Conservation (phyloP, 2,797 vertebrate genomes). For the Ispidina lecontei region DNA sequence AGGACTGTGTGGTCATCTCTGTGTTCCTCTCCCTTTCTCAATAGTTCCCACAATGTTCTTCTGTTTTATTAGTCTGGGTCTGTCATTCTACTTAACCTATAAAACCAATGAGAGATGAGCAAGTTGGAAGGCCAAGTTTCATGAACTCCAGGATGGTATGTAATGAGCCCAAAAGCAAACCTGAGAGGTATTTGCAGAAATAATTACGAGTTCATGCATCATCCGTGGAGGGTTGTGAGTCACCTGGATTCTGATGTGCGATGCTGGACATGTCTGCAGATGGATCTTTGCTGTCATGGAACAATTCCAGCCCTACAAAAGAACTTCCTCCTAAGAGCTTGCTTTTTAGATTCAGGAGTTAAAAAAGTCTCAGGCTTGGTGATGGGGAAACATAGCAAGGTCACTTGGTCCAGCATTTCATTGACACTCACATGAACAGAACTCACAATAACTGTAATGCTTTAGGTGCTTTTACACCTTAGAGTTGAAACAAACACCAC, state of each 20-base stretch:
- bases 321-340: not conserved
- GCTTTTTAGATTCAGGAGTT: not conserved
- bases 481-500: not conserved
- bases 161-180: not conserved
- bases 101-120: constrained; percentile 14
- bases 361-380: not conserved
- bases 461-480: not conserved
- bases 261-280: not conserved
- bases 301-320: not conserved
- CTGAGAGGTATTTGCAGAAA: constrained; percentile 33
- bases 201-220: not conserved
- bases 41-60: constrained; percentile 17
- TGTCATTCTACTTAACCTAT: constrained; percentile 56
- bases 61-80: constrained; percentile 47
- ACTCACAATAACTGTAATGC: not conserved
- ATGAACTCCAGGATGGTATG: not conserved
- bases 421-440: not conserved
- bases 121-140: not conserved
- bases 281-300: not conserved
- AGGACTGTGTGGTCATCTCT: constrained; percentile 33
- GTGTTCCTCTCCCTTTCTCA: constrained; percentile 29
- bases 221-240: not conserved
- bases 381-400: not conserved
- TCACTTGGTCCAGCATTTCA: not conserved
- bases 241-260: not conserved